phyloP scores from a whole-genome alignment of 2,113 vertebrate species.

The Mixornis gularis region DNA sequence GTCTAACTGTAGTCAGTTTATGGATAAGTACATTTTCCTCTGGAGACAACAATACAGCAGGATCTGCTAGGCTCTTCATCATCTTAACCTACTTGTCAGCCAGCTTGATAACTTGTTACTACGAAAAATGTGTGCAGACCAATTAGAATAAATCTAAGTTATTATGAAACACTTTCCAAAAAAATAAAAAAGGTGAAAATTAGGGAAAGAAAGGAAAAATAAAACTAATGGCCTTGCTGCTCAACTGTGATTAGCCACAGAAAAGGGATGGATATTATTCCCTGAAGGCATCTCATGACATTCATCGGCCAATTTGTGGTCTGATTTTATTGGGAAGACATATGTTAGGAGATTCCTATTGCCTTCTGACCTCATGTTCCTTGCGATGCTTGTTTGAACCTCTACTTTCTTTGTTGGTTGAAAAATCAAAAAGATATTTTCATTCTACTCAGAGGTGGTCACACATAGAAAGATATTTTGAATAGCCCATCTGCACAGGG shows the following conservation, averaged over 20 bases:
- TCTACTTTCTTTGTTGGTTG: not conserved
- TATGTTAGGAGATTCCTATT: not conserved
- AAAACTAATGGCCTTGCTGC: not conserved
- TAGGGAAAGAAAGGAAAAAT: not conserved
- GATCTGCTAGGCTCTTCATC: slow-evolving; percentile 28
- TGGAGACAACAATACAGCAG: not conserved
- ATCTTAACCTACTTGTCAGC: slow-evolving; percentile 52
- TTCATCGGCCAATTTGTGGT: not conserved
- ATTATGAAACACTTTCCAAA: not conserved
- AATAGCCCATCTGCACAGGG: not conserved
- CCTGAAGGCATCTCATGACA: not conserved
- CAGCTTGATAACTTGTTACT: slow-evolving; percentile 49
- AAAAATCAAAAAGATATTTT: not conserved
- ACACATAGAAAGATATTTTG: not conserved
- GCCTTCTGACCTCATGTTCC: not conserved
- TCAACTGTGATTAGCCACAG: not conserved
- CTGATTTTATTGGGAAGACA: not conserved
- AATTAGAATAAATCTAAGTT: slow-evolving; percentile 59
- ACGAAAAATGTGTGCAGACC: slow-evolving; percentile 30
- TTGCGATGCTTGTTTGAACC: not conserved
- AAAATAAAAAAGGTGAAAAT: not conserved
- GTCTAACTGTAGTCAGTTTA: slow-evolving; percentile 1
- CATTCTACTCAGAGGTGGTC: not conserved
- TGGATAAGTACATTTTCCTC: slow-evolving; percentile 28
- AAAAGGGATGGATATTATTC: not conserved